Base-by-base conservation (phyloP, 2,797 vertebrate genomes). In the Enteromius afrohamiltoni region DNA sequence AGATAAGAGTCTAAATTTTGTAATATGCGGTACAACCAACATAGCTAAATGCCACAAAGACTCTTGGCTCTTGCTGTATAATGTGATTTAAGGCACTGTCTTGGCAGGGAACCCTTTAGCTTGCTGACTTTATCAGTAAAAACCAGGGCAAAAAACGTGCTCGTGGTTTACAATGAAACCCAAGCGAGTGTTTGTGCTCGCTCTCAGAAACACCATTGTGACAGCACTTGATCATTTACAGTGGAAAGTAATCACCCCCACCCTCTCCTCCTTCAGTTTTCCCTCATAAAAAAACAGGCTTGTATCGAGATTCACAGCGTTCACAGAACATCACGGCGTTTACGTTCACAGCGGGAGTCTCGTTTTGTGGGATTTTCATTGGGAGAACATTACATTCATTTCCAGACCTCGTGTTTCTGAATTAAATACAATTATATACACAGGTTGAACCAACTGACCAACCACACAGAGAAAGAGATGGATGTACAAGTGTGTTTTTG, bases 51-150 rank as follows among this genome's bases (percentile, higher is more conserved):
- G 79, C 75, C 68, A 60, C 82, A 77, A 42, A 79, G 65, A 11
- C 17, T 29, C 10, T 62, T 11, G 51, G 40, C 51, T 62, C 70
- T 68, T 1, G 13, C 76, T 75, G 82, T 60, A 80, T 67, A 81
- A 76, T 76, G 78, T 79, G 81, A 87, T 82, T 67, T 68, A 85
- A 77, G 71, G 69, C 62, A 75, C 34, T 51, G 53, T 67, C 26
- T 83, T 82, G 84, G 60, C 67, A 64, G 64, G 58, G 82, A 53
- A 53, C 55, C 26, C 80, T 70, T 34, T 64, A 60, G 71, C 74
- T 82, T 70, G 34, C 65, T 82, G 65, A 74, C 84, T 77, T 82
- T 87, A 85, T 85, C 83, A 83, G 76, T 79, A 68, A 85, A 55
- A 53, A 64, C 77, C 70, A 10, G 60, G 74, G 74, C 67, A 67